Conservation (phyloP, 2,797 vertebrate species). For the Odontamblyopus lacepedii region DNA sequence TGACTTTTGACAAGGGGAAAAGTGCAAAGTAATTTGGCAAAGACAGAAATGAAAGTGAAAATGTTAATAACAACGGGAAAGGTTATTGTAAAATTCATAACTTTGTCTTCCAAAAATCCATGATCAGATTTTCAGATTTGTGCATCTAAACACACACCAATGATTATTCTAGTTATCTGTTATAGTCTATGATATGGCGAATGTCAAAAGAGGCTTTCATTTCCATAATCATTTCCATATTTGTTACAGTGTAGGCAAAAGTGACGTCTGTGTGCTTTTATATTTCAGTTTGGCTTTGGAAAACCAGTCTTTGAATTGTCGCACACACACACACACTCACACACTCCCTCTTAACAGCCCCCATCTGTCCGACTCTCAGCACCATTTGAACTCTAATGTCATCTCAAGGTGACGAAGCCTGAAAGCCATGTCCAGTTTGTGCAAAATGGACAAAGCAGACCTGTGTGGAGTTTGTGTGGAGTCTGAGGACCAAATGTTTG, state of each 20-base stretch:
- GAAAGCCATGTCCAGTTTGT: slow-evolving; percentile 9
- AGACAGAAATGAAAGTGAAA: too few relatives aligned
- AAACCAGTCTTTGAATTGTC: background rate
- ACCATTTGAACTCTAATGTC: background rate
- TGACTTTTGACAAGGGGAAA: too few relatives aligned
- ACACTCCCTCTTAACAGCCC: background rate
- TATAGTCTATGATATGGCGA: too few relatives aligned
- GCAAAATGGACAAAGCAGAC: slow-evolving; percentile 3
- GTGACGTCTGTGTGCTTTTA: background rate
- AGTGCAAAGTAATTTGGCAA: too few relatives aligned
- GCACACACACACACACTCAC: background rate
- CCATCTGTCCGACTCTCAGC: background rate
- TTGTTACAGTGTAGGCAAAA: background rate
- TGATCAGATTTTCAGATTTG: too few relatives aligned
- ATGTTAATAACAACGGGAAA: too few relatives aligned
- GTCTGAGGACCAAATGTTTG: background rate
- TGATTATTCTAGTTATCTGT: too few relatives aligned
- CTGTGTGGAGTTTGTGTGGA: background rate
- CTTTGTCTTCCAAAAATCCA: too few relatives aligned
- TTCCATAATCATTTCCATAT: background rate
- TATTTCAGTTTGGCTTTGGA: background rate
- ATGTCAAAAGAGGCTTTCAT: too few relatives aligned
- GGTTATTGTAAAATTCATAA: too few relatives aligned
- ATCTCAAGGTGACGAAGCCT: background rate
- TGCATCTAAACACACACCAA: too few relatives aligned